Evolutionary conservation across 2,797 vertebrate genomes (phyloP).

Genomic region (Tokudaia muenninki): DNA sequence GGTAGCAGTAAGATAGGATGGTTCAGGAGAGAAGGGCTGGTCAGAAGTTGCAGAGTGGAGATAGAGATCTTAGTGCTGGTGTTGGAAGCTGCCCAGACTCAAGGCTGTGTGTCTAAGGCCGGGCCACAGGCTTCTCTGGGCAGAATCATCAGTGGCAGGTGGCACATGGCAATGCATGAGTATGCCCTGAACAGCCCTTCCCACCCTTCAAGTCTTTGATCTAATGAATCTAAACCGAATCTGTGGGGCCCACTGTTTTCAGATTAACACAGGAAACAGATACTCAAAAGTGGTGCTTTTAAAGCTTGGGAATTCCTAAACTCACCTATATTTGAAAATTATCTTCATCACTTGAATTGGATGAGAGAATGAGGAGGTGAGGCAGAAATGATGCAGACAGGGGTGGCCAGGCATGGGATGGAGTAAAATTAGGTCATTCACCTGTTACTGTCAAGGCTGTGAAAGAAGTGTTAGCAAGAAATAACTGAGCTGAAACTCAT

Average conservation of each 20-base stretch:
- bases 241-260: neutral
- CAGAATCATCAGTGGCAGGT: neutral
- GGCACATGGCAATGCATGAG: accelerated
- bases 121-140: too few relatives aligned
- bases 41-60: neutral
- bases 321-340: slow-evolving; percentile 46
- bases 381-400: slow-evolving; percentile 7
- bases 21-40: neutral
- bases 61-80: neutral
- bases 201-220: neutral
- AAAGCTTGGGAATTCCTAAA: slow-evolving; percentile 10
- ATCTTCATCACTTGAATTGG: slow-evolving; percentile 27
- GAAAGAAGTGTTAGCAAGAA: neutral
- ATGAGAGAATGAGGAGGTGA: neutral
- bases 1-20: neutral
- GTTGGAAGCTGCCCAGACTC: neutral
- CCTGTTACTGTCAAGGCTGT: slow-evolving; percentile 7
- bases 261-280: neutral
- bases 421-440: neutral
- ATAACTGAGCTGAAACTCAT: neutral
- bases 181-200: neutral
- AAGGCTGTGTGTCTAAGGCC: neutral
- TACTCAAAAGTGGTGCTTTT: slow-evolving; percentile 2
- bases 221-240: neutral
- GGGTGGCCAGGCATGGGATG: neutral